Evolutionary conservation across 37 sponge, comb jelly and placozoan genomes (phyloP).

Genomic region (Dysidea cf. avara): DNA sequence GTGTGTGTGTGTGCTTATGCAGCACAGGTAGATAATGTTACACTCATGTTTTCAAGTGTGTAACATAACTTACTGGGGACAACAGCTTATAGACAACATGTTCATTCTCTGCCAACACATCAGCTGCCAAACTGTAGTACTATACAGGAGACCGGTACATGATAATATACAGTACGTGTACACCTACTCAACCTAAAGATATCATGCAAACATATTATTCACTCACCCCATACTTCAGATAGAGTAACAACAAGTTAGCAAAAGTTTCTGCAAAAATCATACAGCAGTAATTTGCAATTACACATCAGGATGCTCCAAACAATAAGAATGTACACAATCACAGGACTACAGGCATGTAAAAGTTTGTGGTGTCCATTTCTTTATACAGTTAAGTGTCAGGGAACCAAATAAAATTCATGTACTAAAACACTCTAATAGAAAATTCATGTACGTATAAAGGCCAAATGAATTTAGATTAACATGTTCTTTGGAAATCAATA

Average conservation of each 20-base stretch:
- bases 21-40: background rate
- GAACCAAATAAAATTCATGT: too few relatives aligned
- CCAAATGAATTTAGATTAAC: too few relatives aligned
- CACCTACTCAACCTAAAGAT: background rate
- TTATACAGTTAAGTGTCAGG: too few relatives aligned
- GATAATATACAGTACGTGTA: background rate
- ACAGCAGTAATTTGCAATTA: background rate
- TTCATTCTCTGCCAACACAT: slow-evolving; percentile 96
- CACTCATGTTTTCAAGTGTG: too few relatives aligned
- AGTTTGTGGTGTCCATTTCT: too few relatives aligned
- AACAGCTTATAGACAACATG: slow-evolving; percentile 90
- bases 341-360: too few relatives aligned
- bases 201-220: background rate
- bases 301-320: too few relatives aligned
- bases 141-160: background rate
- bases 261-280: slow-evolving; percentile 70
- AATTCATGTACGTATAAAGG: too few relatives aligned
- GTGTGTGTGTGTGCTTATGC: too few relatives aligned
- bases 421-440: too few relatives aligned
- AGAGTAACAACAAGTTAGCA: slow-evolving; percentile 91
- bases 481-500: too few relatives aligned
- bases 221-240: slow-evolving; percentile 84
- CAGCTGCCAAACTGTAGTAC: slow-evolving; percentile 98
- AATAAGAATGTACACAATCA: too few relatives aligned
- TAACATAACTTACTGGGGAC: slow-evolving; percentile 34